Base-by-base conservation (phyloP, 2,888 invertebrate species). In the Altica lythri region DNA sequence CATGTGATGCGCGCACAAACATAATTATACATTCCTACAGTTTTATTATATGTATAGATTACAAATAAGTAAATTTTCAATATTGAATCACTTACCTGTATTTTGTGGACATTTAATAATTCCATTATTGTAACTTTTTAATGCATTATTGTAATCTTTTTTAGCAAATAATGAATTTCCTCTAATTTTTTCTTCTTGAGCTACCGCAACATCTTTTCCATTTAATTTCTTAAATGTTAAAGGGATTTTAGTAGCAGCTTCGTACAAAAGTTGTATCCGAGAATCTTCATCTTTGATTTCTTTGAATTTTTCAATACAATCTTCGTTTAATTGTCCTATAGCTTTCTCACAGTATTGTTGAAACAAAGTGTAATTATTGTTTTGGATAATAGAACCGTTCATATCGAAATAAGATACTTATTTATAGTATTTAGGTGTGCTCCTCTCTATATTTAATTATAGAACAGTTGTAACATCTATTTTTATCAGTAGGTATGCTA, bases 131-230 rank as follows among this genome's bases (percentile, higher is more conserved):
- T 92, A 93, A 34, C 83, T 72, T 19, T 83, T 77, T 70, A 90
- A 77, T 1, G 92, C 89, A 63, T 81, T 82, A 19, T 75, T 70
- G 80, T 85, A 89, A 62, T 89, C 83, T 47, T 86, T 86, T 63
- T 81, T 82, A 62, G 85, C 85, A 65, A 91, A 92, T 2, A 82
- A 83, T 55, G 80, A 78, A 68, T 90, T 91, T 2, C 90, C 92
- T 54, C 81, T 80, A 63, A 84, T 81, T 75, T 92, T 91, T 27
- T 84, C 75, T 56, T 79, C 76, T n/a, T 81, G 76, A 6, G 90
- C 85, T 66, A 79, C 79, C 52, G 81, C 78, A 5, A 79, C 70
- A 71, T 81, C 79, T 74, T 90, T 87, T 54, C 75, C 75, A 53
- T 53, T 63, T 6, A 51, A 45, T 34, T 59, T 37, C 3, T 34